These are phyloP conservation scores for Eubasilissa splendida DNA, from an alignment of 2,888 invertebrate species.

Conservation along the genomic window DNA sequence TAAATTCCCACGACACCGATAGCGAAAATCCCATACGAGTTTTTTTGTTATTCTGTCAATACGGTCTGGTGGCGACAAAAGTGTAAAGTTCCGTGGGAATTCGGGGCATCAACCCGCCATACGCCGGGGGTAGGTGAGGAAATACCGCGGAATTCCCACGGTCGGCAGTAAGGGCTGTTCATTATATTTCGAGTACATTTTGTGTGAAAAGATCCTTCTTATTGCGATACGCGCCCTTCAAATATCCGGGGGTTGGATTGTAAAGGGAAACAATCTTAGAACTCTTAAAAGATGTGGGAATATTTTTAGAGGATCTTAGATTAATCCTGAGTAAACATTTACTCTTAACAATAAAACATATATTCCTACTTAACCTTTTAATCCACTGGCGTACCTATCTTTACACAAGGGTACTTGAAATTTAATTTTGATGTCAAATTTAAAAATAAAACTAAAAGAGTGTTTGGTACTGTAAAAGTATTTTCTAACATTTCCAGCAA, in stretches of 20 bases:
- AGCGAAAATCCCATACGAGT: constrained; percentile 3
- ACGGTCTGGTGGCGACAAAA: constrained; percentile 12
- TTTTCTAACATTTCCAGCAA: no score
- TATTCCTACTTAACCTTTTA: no score
- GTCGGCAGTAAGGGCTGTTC: constrained; percentile 14
- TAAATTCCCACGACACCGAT: constrained; percentile 15
- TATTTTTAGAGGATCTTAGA: background rate
- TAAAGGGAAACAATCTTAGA: constrained; percentile 14
- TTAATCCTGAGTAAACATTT: constrained; percentile 23
- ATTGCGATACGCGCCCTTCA: constrained; percentile 7
- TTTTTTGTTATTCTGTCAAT: background rate
- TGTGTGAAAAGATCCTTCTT: constrained; percentile 22
- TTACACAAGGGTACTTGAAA: no score
- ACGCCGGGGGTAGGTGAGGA: no score
- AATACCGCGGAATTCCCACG: background rate
- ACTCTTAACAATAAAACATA: no score
- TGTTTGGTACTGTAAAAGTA: no score
- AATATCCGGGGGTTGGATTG: constrained; percentile 24
- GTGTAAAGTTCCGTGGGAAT: constrained; percentile 4
- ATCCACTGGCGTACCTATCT: no score
- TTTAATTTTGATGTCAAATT: no score
- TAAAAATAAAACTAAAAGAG: no score
- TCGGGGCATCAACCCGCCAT: no score
- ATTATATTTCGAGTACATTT: constrained; percentile 28
- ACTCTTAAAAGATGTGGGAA: constrained; percentile 8